Evolutionary conservation across 2,797 vertebrate species (phyloP), one percentile per base, ranked within the genome.

Genomic region (Chloroceryle amazona): DNA sequence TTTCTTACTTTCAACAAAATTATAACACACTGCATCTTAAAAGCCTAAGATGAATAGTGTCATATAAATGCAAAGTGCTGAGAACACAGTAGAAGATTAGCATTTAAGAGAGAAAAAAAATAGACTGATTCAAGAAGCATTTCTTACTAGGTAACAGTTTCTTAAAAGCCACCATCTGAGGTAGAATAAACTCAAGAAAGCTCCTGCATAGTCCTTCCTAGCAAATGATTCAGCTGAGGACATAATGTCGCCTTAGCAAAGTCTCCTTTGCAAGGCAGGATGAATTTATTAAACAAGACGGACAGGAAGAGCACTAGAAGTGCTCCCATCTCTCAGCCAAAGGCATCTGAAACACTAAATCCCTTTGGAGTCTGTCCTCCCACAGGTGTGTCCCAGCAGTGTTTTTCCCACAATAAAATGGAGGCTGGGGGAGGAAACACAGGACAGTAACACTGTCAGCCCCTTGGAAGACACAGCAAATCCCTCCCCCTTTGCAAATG

Each of bases 241-340:
- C 8, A 3, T n/a, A 17, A 76, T 33, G 60, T 88, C 85, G 47
- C 67, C 51, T 26, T 31, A 81, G 52, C 70, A 61, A 90, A 89
- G 54, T 22, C 70, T 94, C 68, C 61, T 90, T 72, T 73, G 63
- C 42, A 81, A 95, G 75, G 84, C 93, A 94, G 52, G 68, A 85
- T 10, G 19, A 72, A 70, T 92, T 65, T 93, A 81, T 90, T 90
- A 82, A 95, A 89, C 35, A 44, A 37, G 47, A 78, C 54, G 86
- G 84, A 81, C 67, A 60, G n/a, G 31, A 81, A 72, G 62, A 95
- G 49, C 37, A 51, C 46, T 13, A 93, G 91, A 76, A 74, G n/a
- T 25, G 18, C 55, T 92, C 81, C 79, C 84, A 86, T 63, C 39
- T 86, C 60, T 41, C 61, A 83, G 76, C 70, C 76, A 82, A 80